These are phyloP conservation scores for Smutsia temminckii DNA, from an alignment of 2,797 vertebrate genomes.

Conservation along the genomic window DNA sequence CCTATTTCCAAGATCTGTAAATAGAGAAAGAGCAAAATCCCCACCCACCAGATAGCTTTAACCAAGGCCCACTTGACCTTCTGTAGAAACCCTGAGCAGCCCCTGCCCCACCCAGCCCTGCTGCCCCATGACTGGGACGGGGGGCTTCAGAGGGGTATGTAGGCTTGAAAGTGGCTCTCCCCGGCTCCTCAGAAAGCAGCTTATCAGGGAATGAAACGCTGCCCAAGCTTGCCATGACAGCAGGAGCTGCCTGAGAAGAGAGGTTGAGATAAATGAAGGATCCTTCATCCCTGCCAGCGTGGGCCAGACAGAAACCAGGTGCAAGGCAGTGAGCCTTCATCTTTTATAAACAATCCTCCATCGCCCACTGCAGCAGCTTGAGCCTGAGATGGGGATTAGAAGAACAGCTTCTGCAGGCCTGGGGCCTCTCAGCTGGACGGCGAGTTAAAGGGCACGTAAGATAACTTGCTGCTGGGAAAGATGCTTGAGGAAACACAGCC, in stretches of 20 bases:
- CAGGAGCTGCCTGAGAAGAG: constrained; percentile 82
- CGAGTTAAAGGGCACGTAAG: constrained; percentile 81
- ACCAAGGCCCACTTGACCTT: constrained; percentile 38
- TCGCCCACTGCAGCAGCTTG: constrained; percentile 75
- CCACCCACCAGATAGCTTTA: neutral
- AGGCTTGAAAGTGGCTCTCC: constrained; percentile 47
- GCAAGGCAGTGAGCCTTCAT: constrained; percentile 79
- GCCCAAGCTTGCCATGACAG: constrained; percentile 78
- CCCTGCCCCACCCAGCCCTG: neutral
- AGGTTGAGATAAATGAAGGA: constrained; percentile 84
- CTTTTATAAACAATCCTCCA: constrained; percentile 83
- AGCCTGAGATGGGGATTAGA: constrained; percentile 80
- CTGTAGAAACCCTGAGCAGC: neutral
- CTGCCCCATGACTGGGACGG: neutral
- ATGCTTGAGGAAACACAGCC: constrained; percentile 77
- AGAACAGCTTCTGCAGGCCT: constrained; percentile 79
- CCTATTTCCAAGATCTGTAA: constrained; percentile 32
- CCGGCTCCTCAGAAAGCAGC: constrained; percentile 66
- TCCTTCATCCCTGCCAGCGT: constrained; percentile 80
- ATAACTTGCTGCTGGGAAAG: constrained; percentile 82
- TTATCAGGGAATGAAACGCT: constrained; percentile 79
- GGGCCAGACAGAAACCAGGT: constrained; percentile 87
- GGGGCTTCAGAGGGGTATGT: neutral
- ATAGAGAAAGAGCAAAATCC: neutral
- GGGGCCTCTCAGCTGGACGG: constrained; percentile 81